phyloP scores from a whole-genome alignment of 2,888 invertebrate species.

The Xanthorhoe spadicearia region DNA sequence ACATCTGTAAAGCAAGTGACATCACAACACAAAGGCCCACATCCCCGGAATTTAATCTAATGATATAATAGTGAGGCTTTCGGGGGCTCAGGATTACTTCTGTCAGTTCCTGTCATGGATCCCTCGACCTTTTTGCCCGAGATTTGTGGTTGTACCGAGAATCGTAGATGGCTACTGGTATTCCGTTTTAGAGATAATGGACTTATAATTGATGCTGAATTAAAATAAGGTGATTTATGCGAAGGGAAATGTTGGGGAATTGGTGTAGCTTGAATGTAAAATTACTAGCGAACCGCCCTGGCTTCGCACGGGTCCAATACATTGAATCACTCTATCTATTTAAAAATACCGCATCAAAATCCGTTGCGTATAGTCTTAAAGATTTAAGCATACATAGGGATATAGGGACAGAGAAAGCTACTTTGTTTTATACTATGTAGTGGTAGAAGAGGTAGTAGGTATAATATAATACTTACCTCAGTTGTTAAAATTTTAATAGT shows the following conservation, averaged over 20 bases:
- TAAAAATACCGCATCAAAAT: too few relatives aligned
- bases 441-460: too few relatives aligned
- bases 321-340: too few relatives aligned
- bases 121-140: conserved; percentile 43
- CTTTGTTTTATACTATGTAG: too few relatives aligned
- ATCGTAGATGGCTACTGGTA: conserved; percentile 41
- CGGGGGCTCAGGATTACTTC: conserved; percentile 36
- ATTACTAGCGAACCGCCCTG: too few relatives aligned
- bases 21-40: conserved; percentile 11
- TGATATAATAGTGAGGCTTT: conserved; percentile 41
- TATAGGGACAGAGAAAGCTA: too few relatives aligned
- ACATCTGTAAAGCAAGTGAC: conserved; percentile 1
- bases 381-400: too few relatives aligned
- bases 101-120: conserved; percentile 42
- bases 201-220: conserved; percentile 41
- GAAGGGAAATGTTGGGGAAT: background rate
- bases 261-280: background rate
- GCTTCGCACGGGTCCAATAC: too few relatives aligned
- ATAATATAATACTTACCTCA: too few relatives aligned
- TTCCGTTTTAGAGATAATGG: conserved; percentile 40
- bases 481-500: too few relatives aligned
- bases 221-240: conserved; percentile 35
- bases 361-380: too few relatives aligned
- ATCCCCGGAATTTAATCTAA: conserved; percentile 39
- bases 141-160: conserved; percentile 43